A percentile compares a stretch with the other conserved stretches of the same genome.
These are phyloP conservation scores for Scolopax mira DNA, from an alignment of 2,113 vertebrate species.

Conservation along the genomic window DNA sequence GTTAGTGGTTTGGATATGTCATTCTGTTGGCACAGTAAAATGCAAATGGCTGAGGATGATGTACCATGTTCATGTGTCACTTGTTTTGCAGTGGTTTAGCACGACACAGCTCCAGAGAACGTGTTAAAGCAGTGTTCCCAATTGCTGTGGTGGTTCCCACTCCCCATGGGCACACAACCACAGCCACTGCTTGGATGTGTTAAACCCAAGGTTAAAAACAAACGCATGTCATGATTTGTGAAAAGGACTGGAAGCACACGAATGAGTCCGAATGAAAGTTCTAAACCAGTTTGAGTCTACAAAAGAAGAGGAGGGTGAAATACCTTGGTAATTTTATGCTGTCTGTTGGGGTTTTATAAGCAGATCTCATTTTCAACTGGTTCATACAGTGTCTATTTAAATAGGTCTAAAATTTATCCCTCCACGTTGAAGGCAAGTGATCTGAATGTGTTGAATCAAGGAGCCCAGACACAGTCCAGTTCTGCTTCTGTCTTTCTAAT, in stretches of 20 bases:
- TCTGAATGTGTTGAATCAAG: neutral
- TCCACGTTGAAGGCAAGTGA: neutral
- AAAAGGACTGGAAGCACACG: neutral
- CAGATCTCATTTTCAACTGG: neutral
- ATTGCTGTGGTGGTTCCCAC: neutral
- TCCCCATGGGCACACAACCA: neutral
- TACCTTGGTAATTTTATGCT: fast-evolving
- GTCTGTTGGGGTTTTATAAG: neutral
- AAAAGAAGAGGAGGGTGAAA: neutral
- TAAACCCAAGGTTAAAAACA: neutral
- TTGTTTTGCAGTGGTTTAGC: neutral
- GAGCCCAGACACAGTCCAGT: neutral
- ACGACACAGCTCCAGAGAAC: neutral
- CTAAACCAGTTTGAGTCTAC: neutral
- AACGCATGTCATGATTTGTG: neutral
- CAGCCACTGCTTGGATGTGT: neutral
- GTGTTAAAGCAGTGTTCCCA: neutral
- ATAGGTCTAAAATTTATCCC: neutral
- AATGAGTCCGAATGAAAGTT: neutral
- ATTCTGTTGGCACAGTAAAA: neutral
- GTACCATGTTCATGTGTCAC: neutral
- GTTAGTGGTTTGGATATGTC: neutral
- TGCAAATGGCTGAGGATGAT: neutral
- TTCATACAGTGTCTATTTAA: neutral
- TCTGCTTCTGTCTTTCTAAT: neutral